Evolutionary conservation across 2,113 vertebrate species (phyloP).

Genomic region (Oryzias javanicus): DNA sequence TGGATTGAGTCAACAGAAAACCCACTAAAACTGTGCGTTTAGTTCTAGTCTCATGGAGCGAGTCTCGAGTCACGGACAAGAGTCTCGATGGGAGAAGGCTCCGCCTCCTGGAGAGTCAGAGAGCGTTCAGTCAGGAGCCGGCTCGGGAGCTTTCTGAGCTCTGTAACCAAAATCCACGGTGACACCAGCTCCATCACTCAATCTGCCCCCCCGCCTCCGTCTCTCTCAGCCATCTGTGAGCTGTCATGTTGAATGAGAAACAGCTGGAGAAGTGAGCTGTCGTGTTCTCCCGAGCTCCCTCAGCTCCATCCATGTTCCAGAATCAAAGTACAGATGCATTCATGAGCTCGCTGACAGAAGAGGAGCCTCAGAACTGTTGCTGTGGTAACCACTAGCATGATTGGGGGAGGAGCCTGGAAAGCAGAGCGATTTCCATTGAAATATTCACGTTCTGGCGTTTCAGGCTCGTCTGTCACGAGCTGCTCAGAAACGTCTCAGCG

Average conservation of each 20-base stretch:
- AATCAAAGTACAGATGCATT: conserved; percentile 25
- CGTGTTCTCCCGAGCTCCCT: background rate
- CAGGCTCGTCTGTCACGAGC: too few relatives aligned
- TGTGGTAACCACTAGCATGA: background rate
- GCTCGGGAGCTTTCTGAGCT: conserved; percentile 38
- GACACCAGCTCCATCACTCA: conserved; percentile 57
- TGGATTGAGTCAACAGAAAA: too few relatives aligned
- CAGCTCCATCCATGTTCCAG: conserved; percentile 18
- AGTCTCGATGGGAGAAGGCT: too few relatives aligned
- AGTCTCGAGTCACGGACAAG: too few relatives aligned
- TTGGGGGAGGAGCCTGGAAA: background rate
- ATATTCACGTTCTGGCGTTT: too few relatives aligned
- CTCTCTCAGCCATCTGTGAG: conserved; percentile 49
- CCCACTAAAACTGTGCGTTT: too few relatives aligned
- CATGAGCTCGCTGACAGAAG: conserved; percentile 31
- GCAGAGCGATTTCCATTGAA: too few relatives aligned
- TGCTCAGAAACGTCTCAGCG: too few relatives aligned
- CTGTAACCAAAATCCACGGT: conserved; percentile 55
- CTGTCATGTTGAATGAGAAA: conserved; percentile 53
- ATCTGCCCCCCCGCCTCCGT: conserved; percentile 18
- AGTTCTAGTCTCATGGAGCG: too few relatives aligned
- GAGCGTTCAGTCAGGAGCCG: too few relatives aligned
- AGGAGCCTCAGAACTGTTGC: conserved; percentile 21
- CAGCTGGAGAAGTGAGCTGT: conserved; percentile 19
- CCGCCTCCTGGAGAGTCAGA: too few relatives aligned